Evolutionary conservation across 2,888 invertebrate genomes (phyloP).

Genomic region (Lacanobia oleracea): DNA sequence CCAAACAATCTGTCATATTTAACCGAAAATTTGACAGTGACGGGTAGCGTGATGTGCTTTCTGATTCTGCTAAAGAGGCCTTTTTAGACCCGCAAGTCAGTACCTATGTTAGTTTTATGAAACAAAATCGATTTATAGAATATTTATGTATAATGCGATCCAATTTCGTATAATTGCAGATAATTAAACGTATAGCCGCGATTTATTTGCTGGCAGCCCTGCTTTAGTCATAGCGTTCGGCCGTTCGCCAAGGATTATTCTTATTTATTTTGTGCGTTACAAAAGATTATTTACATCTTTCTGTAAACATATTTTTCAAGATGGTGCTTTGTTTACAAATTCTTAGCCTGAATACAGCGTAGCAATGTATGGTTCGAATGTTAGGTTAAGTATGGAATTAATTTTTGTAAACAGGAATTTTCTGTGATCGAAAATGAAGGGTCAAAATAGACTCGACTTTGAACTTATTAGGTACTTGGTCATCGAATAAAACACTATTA

Average conservation of each 20-base stretch:
- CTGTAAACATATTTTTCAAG: background rate
- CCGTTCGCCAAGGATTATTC: background rate
- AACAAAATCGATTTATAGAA: no score
- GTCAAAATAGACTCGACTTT: background rate
- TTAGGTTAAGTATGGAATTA: conserved; percentile 35
- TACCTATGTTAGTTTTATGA: no score
- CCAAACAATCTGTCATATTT: no score
- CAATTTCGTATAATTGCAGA: no score
- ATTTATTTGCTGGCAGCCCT: no score
- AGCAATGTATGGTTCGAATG: background rate
- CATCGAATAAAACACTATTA: background rate
- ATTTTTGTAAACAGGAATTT: conserved; percentile 12
- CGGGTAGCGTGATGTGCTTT: no score
- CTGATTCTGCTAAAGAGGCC: no score
- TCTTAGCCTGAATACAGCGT: background rate
- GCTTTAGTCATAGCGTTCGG: background rate
- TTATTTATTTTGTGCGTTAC: background rate
- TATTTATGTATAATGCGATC: no score
- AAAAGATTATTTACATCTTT: background rate
- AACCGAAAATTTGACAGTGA: no score
- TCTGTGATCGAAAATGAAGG: background rate
- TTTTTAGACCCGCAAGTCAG: no score
- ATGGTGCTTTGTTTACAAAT: conserved; percentile 11
- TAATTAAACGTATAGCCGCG: no score
- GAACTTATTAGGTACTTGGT: no score